Evolutionary conservation across 1,140 invertebrate genomes (phyloP), one percentile per base, ranked within the genome.

Genomic region (Brachionus calyciflorus): DNA sequence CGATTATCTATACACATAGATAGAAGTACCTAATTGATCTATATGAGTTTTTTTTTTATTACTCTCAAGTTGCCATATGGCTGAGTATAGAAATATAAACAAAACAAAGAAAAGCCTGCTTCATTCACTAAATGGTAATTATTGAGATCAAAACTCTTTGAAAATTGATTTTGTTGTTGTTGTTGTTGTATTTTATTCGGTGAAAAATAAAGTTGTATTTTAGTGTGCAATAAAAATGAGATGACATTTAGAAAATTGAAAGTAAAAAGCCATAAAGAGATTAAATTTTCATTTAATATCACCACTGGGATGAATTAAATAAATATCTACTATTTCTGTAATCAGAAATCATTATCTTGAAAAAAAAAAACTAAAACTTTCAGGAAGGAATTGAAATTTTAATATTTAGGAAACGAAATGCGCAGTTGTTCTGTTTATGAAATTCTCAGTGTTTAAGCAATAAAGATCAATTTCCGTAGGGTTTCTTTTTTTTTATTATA

Each of bases 111-210:
- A n/a, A n/a, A n/a, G n/a, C n/a, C n/a, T n/a, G n/a, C n/a, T n/a
- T n/a, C n/a, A n/a, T n/a, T n/a, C n/a, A n/a, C n/a, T n/a, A n/a
- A n/a, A n/a, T n/a, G n/a, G n/a, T n/a, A n/a, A n/a, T n/a, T n/a
- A n/a, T n/a, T n/a, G 53, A 24, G 6, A 55, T 55, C 37, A 60
- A 60, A 60, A 60, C 55, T 60, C 55, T 60, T 60, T 60, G 55
- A 60, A 60, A 60, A 60, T 60, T 60, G 55, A 60, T 60, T 60
- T 60, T 60, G n/a, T n/a, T n/a, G n/a, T n/a, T n/a, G n/a, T n/a
- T n/a, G n/a, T n/a, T n/a, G n/a, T n/a, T n/a, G n/a, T n/a, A n/a
- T n/a, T n/a, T n/a, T n/a, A n/a, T n/a, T n/a, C n/a, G n/a, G n/a
- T n/a, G n/a, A n/a, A n/a, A n/a, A n/a, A n/a, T n/a, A n/a, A n/a